These are phyloP conservation scores for Ichneumon xanthorius DNA, from an alignment of 2,888 invertebrate species.

Conservation along the genomic window DNA sequence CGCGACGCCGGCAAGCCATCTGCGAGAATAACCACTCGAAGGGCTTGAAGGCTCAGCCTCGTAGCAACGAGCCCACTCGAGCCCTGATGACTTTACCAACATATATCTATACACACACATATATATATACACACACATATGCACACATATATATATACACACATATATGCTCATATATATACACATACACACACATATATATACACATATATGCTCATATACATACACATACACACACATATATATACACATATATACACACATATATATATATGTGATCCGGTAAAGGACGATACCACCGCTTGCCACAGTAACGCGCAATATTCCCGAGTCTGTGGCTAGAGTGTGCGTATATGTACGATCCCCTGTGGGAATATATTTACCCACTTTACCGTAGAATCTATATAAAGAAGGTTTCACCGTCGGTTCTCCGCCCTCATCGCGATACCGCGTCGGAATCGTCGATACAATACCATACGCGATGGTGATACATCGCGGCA, in stretches of 20 bases:
- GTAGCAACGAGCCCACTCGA: background rate
- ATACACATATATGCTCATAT: too few relatives aligned
- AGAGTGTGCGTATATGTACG: background rate
- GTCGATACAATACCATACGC: conserved; percentile 32
- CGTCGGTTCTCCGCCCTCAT: conserved; percentile 10
- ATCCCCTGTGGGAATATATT: conserved; percentile 39
- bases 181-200: background rate
- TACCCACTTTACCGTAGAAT: conserved; percentile 40
- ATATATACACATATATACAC: too few relatives aligned
- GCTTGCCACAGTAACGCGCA: background rate
- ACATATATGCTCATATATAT: background rate
- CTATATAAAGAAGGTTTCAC: conserved; percentile 27
- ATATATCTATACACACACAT: background rate
- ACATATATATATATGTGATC: background rate
- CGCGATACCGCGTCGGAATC: background rate
- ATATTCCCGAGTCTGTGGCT: conserved; percentile 5
- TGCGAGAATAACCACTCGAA: background rate
- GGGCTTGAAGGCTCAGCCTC: background rate
- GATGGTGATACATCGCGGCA: conserved; percentile 19
- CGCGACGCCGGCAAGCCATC: background rate
- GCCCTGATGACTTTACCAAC: background rate
- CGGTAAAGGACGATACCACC: background rate
- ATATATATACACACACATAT: too few relatives aligned
- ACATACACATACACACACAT: too few relatives aligned
- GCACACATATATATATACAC: too few relatives aligned